phyloP scores from a whole-genome alignment of 2,888 invertebrate species.

The Isoperla grammatica region DNA sequence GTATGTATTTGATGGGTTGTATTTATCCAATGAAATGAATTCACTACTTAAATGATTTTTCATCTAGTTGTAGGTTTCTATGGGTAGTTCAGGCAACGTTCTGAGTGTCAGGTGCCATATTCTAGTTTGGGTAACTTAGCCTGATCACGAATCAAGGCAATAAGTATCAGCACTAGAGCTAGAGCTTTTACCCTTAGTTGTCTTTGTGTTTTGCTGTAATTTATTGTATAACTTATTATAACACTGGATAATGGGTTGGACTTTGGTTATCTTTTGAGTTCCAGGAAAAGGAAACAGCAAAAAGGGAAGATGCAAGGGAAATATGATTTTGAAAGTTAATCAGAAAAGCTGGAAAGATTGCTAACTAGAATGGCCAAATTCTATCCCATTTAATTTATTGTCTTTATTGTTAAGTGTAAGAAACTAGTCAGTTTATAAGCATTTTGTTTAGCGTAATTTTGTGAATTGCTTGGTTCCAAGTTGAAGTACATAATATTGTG shows the following conservation, averaged over 20 bases:
- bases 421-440: slow-evolving; percentile 30
- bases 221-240: slow-evolving; percentile 31
- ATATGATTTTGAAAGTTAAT: slow-evolving; percentile 30
- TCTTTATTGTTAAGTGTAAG: slow-evolving; percentile 33
- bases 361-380: slow-evolving; percentile 35
- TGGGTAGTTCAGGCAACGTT: slow-evolving; percentile 33
- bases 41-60: slow-evolving; percentile 34
- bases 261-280: slow-evolving; percentile 36
- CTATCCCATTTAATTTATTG: slow-evolving; percentile 34
- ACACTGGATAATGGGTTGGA: slow-evolving; percentile 35
- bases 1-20: slow-evolving; percentile 35
- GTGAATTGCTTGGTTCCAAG: slow-evolving; percentile 30
- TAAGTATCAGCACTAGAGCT: slow-evolving; percentile 30
- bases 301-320: slow-evolving; percentile 29
- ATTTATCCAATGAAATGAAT: slow-evolving; percentile 34
- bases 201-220: slow-evolving; percentile 34
- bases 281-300: slow-evolving; percentile 26
- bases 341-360: slow-evolving; percentile 31
- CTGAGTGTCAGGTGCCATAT: slow-evolving; percentile 33
- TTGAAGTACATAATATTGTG: slow-evolving; percentile 27
- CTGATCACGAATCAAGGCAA: not conserved
- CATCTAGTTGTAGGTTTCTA: slow-evolving; percentile 34
- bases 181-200: slow-evolving; percentile 32
- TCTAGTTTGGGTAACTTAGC: slow-evolving; percentile 31
- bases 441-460: slow-evolving; percentile 30